Conservation (phyloP, 1,140 invertebrate species). For the Drosophila lacteicornis region DNA sequence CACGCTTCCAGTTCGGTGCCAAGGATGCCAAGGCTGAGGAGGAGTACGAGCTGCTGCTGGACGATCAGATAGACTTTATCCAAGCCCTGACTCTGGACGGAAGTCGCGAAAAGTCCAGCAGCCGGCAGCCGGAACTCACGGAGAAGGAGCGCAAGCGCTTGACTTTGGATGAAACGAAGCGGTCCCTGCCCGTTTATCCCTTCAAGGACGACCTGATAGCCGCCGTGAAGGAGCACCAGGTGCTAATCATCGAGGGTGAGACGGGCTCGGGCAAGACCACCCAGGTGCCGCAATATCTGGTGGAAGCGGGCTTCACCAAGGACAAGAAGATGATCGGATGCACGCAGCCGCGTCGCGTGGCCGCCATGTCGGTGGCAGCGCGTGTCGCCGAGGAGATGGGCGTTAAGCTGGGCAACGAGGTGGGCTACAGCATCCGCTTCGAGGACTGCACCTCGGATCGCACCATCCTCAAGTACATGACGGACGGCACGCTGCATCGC, state of each 20-base stretch:
- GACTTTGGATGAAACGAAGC: constrained; percentile 96
- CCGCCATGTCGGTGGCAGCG: constrained; percentile 99
- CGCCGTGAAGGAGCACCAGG: constrained; percentile 95
- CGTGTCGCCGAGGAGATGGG: constrained; percentile 99
- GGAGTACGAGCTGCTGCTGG: constrained; percentile 96
- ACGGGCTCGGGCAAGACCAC: constrained; percentile 99
- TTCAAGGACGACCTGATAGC: constrained; percentile 95
- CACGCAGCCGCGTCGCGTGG: constrained; percentile 98
- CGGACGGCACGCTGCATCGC: constrained; percentile 98
- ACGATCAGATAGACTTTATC: constrained; percentile 99
- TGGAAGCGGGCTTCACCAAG: constrained; percentile 95
- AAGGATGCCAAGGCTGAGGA: constrained; percentile 89
- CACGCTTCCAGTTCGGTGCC: constrained; percentile 95
- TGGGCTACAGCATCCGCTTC: constrained; percentile 99
- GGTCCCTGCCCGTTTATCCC: constrained; percentile 96
- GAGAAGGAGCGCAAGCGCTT: constrained; percentile 91
- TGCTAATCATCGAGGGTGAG: constrained; percentile 98
- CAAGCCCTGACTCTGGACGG: constrained; percentile 96
- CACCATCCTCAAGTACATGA: constrained; percentile 99
- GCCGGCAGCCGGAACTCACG: constrained; percentile 87
- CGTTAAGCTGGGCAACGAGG: constrained; percentile 98
- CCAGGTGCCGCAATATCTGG: constrained; percentile 98
- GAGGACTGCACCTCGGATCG: constrained; percentile 99
- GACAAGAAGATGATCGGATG: constrained; percentile 96
- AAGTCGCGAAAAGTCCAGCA: constrained; percentile 86